Percentiles rank a stretch among this genome's conserved stretches.
Conservation (phyloP, 1,140 invertebrate species). For the Leptestheria dahalacensis region DNA sequence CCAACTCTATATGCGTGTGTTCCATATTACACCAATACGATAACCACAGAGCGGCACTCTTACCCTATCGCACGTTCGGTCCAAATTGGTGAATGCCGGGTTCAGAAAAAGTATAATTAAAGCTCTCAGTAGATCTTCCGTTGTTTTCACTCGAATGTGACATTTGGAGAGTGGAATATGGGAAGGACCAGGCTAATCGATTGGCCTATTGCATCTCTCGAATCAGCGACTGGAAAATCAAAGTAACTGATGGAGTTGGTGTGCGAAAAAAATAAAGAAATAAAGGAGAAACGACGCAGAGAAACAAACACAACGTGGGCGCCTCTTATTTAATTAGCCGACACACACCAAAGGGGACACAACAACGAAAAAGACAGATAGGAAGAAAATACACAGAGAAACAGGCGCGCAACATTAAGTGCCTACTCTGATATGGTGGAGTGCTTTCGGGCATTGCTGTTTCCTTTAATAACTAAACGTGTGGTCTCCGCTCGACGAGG, state of each 20-base stretch:
- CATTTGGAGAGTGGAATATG: no score
- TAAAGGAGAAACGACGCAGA: background rate
- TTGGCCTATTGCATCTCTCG: background rate
- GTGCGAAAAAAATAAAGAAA: background rate
- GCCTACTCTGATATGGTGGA: background rate
- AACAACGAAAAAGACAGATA: no score
- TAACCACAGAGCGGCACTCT: no score
- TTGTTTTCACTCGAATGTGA: no score
- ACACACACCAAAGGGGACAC: no score
- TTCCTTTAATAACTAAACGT: background rate
- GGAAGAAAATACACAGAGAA: background rate
- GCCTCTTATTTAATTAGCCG: background rate
- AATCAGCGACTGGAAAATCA: background rate
- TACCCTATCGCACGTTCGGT: no score
- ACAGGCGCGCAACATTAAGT: background rate
- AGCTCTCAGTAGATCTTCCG: no score
- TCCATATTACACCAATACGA: no score
- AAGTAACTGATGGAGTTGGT: background rate
- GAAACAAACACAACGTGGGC: background rate
- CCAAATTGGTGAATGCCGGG: no score
- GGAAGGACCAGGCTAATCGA: no score
- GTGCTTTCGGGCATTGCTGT: background rate
- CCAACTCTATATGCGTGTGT: no score
- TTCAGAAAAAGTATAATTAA: no score
- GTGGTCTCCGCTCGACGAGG: background rate